Percentiles rank a stretch among this genome's conserved stretches.
phyloP scores from a whole-genome alignment of 1,140 invertebrate genomes.

The Asbolus verrucosus region DNA sequence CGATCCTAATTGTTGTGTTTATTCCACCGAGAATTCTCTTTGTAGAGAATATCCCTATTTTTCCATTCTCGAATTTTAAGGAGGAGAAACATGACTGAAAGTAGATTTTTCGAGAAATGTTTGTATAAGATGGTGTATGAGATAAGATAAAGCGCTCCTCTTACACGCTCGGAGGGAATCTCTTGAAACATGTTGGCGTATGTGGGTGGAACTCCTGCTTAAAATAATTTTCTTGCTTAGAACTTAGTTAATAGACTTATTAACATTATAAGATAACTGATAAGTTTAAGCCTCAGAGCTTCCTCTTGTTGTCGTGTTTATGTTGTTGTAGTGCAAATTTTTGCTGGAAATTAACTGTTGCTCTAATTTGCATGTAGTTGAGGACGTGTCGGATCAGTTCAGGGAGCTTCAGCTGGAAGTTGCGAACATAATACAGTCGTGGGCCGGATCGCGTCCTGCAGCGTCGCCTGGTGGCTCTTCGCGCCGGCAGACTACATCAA shows the following conservation, averaged over 20 bases:
- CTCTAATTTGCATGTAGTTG: constrained; percentile 10
- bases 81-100: too few species aligned
- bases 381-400: constrained; percentile 2
- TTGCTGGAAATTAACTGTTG: constrained; percentile 2
- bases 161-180: too few species aligned
- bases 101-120: too few species aligned
- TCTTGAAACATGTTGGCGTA: too few species aligned
- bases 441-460: too few species aligned
- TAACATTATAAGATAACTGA: constrained; percentile 19
- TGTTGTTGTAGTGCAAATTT: background rate
- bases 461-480: background rate
- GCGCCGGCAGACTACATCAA: background rate
- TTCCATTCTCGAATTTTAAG: too few species aligned
- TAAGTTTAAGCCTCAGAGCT: constrained; percentile 9
- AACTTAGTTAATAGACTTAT: constrained; percentile 24
- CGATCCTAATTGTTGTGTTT: too few species aligned
- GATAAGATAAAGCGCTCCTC: too few species aligned
- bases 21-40: too few species aligned
- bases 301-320: constrained; percentile 12
- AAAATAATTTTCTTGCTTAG: background rate
- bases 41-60: too few species aligned
- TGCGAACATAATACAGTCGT: too few species aligned
- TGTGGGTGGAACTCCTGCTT: background rate
- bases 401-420: background rate
- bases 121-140: too few species aligned